Evolutionary conservation across 2,888 invertebrate genomes (phyloP), one percentile per base, ranked within the genome.

Genomic region (Pseudoips prasinana): DNA sequence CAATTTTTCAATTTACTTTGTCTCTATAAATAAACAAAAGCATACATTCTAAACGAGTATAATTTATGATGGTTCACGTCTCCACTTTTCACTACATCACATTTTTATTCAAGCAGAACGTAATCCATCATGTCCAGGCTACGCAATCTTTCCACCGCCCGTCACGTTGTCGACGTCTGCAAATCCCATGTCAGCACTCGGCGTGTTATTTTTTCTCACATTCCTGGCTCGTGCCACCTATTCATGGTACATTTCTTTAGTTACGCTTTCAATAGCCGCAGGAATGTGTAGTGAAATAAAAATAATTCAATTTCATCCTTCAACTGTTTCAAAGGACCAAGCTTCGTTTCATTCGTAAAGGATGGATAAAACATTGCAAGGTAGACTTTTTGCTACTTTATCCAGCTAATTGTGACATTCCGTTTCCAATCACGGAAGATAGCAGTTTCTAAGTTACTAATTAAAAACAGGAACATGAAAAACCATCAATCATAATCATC

Each of bases 151-250:
- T 46, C 22, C 39, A 33, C 38, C 5, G 14, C 5, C 14, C 43
- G 32, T 48, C 50, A 49, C 28, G 26, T 53, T 30, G 34, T 25
- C 20, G 50, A 45, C 25, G 35, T 36, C 49, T 36, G 46, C 47
- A 48, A 58, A 54, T 58, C 61, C 37, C 30, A 39, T 43, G 34
- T 44, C 34, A 14, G 33, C 24, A 31, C 40, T 49, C 39, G 29
- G 40, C 43, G 39, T 47, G 46, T 46, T 44, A 61, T 43, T 72
- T 77, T 78, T 74, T 67, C 61, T 56, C 41, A 58, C 79, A 81
- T 83, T 82, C 81, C 58, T 59, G 62, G 71, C 84, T 72, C 84
- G 84, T 83, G 85, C 82, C 73, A 51, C 57, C 63, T 60, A 64
- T 72, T 74, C 76, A 76, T 69, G 69, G 62, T 66, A 58, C 54